Percentiles rank a stretch among this genome's conserved stretches.
These are phyloP conservation scores for Cyprinodon tularosa DNA, from an alignment of 2,113 vertebrate species.

Conservation along the genomic window DNA sequence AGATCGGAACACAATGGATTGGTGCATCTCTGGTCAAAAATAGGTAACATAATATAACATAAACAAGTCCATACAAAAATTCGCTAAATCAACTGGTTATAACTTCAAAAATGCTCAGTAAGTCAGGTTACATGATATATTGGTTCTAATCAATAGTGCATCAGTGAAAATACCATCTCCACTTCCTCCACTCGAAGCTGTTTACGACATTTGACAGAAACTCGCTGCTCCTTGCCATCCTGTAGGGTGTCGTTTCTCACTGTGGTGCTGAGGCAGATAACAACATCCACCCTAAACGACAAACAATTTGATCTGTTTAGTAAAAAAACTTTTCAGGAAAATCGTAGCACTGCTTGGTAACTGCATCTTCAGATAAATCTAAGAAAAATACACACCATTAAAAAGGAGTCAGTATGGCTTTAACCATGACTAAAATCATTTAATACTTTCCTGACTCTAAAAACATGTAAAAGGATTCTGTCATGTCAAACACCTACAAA, in stretches of 20 bases:
- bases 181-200: constrained; percentile 96
- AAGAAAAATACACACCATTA: neutral
- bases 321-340: neutral
- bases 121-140: neutral
- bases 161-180: constrained; percentile 85
- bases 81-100: neutral
- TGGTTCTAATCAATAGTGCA: constrained; percentile 7
- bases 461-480: neutral
- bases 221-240: constrained; percentile 92
- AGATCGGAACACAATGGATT: too few species aligned
- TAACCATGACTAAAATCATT: neutral
- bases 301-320: neutral
- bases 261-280: constrained; percentile 94
- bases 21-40: too few species aligned
- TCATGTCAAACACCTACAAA: neutral
- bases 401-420: neutral
- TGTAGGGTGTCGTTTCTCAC: constrained; percentile 97
- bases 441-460: too few species aligned
- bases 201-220: constrained; percentile 95
- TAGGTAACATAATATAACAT: too few species aligned
- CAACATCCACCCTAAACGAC: constrained; percentile 90
- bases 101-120: neutral
- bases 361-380: neutral
- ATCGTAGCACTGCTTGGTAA: neutral
- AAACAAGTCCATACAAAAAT: neutral